Percentiles rank a stretch among this genome's conserved stretches.
phyloP scores from a whole-genome alignment of 2,113 vertebrate species.

The Malurus cyaneus region DNA sequence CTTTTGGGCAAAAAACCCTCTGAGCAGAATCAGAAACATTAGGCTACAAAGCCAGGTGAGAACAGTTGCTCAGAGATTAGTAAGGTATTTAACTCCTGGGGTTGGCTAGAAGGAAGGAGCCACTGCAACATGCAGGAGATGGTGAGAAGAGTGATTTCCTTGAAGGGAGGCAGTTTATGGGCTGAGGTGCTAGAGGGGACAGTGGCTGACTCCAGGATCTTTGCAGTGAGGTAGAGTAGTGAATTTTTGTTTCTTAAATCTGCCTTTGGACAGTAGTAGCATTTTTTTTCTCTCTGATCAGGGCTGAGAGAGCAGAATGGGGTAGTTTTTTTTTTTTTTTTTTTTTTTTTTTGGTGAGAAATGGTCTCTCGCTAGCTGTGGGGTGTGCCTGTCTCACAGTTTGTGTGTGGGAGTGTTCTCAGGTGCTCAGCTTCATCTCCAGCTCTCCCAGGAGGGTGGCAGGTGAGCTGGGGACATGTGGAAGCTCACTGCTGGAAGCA shows the following conservation, averaged over 20 bases:
- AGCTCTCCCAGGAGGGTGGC: fast-evolving
- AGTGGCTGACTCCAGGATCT: neutral
- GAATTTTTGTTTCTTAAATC: neutral
- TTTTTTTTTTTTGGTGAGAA: neutral
- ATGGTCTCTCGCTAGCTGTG: fast-evolving
- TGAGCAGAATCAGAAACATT: fast-evolving
- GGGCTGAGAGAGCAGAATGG: neutral
- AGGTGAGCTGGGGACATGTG: neutral
- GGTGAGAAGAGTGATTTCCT: neutral
- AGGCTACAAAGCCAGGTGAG: neutral
- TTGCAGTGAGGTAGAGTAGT: fast-evolving
- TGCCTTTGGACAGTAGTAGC: neutral
- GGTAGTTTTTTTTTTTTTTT: neutral
- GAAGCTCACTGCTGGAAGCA: neutral
- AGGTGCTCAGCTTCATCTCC: neutral
- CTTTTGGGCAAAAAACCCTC: neutral
- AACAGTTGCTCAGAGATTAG: neutral
- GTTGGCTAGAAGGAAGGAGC: neutral
- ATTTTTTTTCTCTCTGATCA: neutral
- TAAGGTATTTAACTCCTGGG: neutral
- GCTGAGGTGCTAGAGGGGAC: neutral
- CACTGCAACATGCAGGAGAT: neutral
- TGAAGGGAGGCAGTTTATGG: neutral
- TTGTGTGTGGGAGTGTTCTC: neutral
- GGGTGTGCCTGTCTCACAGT: neutral